Conservation (phyloP, 53 echinoderm and acorn worm species). For the Apostichopus leukothele region DNA sequence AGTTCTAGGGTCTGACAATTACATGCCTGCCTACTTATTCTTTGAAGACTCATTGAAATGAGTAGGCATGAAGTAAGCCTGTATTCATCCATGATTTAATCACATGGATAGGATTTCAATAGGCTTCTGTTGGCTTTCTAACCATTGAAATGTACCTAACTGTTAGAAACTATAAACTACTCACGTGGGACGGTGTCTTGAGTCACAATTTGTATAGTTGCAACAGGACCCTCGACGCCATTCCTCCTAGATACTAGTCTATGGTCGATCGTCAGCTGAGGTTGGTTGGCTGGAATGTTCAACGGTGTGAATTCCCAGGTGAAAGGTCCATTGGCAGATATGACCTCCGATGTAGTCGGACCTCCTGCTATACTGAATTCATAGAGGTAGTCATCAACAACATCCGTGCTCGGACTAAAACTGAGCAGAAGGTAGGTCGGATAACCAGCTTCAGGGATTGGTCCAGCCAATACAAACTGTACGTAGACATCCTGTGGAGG, state of each 20-base stretch:
- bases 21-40: too few species aligned
- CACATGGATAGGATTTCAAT: too few species aligned
- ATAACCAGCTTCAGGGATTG: too few species aligned
- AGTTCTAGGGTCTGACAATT: too few species aligned
- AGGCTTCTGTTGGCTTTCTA: too few species aligned
- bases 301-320: background rate
- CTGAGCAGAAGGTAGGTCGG: constrained; percentile 6
- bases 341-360: background rate
- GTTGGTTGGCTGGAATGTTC: background rate
- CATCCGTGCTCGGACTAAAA: background rate
- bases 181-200: background rate
- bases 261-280: background rate
- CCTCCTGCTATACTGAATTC: background rate
- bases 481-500: constrained; percentile 2
- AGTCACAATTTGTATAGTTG: background rate
- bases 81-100: too few species aligned
- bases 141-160: too few species aligned
- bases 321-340: background rate
- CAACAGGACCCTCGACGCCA: background rate
- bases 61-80: too few species aligned
- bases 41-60: too few species aligned
- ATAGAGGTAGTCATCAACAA: background rate
- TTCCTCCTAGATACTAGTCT: background rate
- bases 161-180: background rate
- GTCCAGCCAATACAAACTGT: background rate